Conservation (phyloP, 2,888 invertebrate genomes). For the Drosophila atripex region DNA sequence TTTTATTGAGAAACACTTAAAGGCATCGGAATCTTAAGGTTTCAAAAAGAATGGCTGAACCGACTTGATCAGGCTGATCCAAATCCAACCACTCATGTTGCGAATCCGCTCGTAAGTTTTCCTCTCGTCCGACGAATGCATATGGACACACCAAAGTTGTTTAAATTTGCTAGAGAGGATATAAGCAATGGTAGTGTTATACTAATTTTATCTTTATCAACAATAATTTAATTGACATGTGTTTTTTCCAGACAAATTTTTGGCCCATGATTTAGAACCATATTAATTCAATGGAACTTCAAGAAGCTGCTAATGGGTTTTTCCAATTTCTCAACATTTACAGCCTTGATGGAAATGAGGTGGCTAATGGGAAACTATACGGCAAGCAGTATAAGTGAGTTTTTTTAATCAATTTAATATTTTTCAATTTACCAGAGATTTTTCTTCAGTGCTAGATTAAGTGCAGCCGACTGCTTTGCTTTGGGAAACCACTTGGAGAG, state of each 20-base stretch:
- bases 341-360: conserved; percentile 90
- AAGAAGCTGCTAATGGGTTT: conserved; percentile 95
- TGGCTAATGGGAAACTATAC: conserved; percentile 92
- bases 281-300: conserved; percentile 92
- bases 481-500: conserved; percentile 37
- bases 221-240: background rate
- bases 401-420: background rate
- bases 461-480: conserved; percentile 44
- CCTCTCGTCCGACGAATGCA: conserved; percentile 72
- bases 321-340: conserved; percentile 95
- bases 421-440: conserved; percentile 6
- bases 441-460: conserved; percentile 37
- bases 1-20: background rate
- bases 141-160: conserved; percentile 63
- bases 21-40: conserved; percentile 12
- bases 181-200: conserved; percentile 51
- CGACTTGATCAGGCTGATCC: conserved; percentile 28
- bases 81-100: conserved; percentile 60
- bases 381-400: conserved; percentile 89
- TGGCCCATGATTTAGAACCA: conserved; percentile 81
- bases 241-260: conserved; percentile 35
- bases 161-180: conserved; percentile 47
- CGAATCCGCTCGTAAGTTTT: conserved; percentile 71
- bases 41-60: conserved; percentile 49
- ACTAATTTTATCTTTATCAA: background rate